Percentiles rank a stretch among this genome's conserved stretches.
Conservation (phyloP, 2,113 vertebrate species). For the Hucho hucho region DNA sequence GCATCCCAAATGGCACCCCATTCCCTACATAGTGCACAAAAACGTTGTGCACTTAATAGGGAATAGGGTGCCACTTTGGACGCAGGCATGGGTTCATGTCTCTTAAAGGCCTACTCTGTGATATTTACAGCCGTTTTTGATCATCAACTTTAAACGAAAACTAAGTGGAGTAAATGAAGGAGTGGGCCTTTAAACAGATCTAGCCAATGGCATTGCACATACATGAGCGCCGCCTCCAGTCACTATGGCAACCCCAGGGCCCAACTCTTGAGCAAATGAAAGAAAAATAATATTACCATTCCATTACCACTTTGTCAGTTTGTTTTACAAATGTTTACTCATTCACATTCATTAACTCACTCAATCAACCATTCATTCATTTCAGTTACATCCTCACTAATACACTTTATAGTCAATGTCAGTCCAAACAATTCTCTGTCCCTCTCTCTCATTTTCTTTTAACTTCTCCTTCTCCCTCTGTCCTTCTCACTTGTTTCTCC, state of each 20-base stretch:
- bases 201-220: constrained; percentile 45
- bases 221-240: constrained; percentile 3
- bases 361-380: constrained; percentile 19
- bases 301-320: constrained; percentile 10
- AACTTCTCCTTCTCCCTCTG: not conserved
- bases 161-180: not conserved
- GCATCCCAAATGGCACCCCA: too few species aligned
- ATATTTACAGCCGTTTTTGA: not conserved
- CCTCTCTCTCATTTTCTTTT: not conserved
- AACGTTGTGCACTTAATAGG: too few species aligned
- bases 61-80: too few species aligned
- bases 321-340: not conserved
- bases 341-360: constrained; percentile 13
- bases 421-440: constrained; percentile 22
- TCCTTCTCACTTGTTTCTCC: not conserved
- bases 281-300: constrained; percentile 1
- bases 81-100: not conserved
- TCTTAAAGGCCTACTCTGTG: not conserved
- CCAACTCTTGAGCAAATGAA: constrained; percentile 40
- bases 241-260: constrained; percentile 23
- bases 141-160: not conserved
- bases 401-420: constrained; percentile 5
- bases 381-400: constrained; percentile 8
- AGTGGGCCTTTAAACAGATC: constrained; percentile 10
- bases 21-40: too few species aligned